Conservation (phyloP, 2,797 vertebrate genomes). For the Sebastes flavidus region DNA sequence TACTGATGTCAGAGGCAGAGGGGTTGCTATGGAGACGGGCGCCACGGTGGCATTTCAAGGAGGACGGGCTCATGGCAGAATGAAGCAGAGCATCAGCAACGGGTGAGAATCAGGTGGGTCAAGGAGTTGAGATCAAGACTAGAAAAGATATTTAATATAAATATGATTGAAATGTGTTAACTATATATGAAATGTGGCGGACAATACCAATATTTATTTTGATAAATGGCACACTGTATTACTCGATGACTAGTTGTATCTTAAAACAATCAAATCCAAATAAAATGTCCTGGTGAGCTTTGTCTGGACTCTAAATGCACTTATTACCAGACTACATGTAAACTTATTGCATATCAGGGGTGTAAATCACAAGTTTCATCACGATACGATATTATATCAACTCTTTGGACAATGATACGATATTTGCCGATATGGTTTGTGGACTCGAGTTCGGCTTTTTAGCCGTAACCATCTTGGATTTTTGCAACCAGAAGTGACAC, state of each 20-base stretch:
- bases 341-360: not conserved
- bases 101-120: constrained; percentile 32
- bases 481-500: no score
- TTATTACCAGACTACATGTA: not conserved
- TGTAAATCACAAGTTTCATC: no score
- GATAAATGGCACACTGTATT: not conserved
- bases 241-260: not conserved
- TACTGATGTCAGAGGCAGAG: constrained; percentile 81
- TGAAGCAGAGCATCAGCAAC: constrained; percentile 35
- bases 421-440: no score
- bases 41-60: constrained; percentile 75
- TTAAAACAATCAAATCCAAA: not conserved
- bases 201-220: not conserved
- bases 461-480: no score
- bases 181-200: not conserved
- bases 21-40: constrained; percentile 80
- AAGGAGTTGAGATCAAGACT: constrained; percentile 19
- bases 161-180: not conserved
- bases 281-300: not conserved
- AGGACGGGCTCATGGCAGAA: constrained; percentile 62
- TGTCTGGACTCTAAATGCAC: not conserved
- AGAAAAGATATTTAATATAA: not conserved
- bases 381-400: no score
- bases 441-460: no score
- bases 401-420: no score